phyloP scores from a whole-genome alignment of 1,140 invertebrate species.

The Neodiprion lecontei region DNA sequence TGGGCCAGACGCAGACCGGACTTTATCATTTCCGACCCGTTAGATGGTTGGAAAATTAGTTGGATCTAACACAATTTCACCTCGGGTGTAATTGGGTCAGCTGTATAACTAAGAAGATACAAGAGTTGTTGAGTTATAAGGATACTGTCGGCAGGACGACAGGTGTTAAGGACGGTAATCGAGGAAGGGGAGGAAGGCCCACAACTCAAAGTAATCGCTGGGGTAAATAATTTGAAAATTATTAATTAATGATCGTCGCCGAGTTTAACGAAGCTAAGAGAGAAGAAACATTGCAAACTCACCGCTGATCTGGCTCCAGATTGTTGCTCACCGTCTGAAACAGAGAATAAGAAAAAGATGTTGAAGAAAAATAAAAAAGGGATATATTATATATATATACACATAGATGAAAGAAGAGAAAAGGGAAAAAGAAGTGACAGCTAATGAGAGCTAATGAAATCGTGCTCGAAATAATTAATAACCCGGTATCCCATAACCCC shows the following conservation, averaged over 20 bases:
- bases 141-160: too few species aligned
- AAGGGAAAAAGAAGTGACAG: conserved; percentile 12
- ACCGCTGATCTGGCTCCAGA: conserved; percentile 40
- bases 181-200: too few species aligned
- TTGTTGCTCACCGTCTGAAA: conserved; percentile 43
- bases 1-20: too few species aligned
- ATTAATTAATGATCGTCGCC: background rate
- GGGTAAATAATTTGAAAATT: background rate
- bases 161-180: too few species aligned
- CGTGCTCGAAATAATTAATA: conserved; percentile 21
- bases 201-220: too few species aligned
- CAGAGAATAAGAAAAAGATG: conserved; percentile 28
- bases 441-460: conserved; percentile 20
- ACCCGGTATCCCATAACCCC: conserved; percentile 8
- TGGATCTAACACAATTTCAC: too few species aligned
- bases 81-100: too few species aligned
- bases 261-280: background rate
- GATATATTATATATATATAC: too few species aligned
- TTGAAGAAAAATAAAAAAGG: background rate
- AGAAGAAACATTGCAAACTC: conserved; percentile 29
- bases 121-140: too few species aligned
- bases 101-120: too few species aligned
- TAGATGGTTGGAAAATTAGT: too few species aligned
- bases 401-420: background rate
- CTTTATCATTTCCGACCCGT: too few species aligned